Evolutionary conservation across 2,888 invertebrate species (phyloP), one percentile per base, ranked within the genome.

Genomic region (Gasteruption jaculator): DNA sequence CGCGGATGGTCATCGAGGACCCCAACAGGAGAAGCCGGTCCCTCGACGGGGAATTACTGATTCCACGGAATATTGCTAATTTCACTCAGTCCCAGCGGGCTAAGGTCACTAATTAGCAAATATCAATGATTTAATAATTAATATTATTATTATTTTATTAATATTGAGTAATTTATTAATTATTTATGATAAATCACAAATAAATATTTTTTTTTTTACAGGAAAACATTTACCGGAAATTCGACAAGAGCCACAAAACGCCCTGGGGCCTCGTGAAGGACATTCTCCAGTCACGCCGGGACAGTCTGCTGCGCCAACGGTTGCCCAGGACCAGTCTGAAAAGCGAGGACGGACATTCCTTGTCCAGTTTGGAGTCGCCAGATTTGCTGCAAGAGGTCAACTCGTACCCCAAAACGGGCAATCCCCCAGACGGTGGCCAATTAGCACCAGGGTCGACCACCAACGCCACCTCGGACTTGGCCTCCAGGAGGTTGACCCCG

Each of bases 181-280:
- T n/a, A n/a, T n/a, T n/a, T n/a, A n/a, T n/a, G n/a, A n/a, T n/a
- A n/a, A n/a, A n/a, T n/a, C n/a, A n/a, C n/a, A n/a, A n/a, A n/a
- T n/a, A n/a, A n/a, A n/a, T n/a, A n/a, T n/a, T n/a, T n/a, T n/a
- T n/a, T n/a, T n/a, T n/a, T 29, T 40, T 39, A 30, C 36, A 49
- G 50, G 49, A 48, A 14, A 38, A 45, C 18, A 18, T 30, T 47
- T 44, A 29, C 40, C 48, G 47, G 34, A 48, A 34, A 2, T 73
- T 75, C 2, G 75, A 76, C 54, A 78, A 78, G 49, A 69, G 74
- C 10, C 76, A 77, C 65, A 82, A 81, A 61, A 83, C 81, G n/a
- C 81, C 85, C 0, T 86, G 86, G 86, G 81, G 82, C 1, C 83
- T 85, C 68, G 83, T 87, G 74, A 81, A 85, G 48, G 83, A 84